phyloP scores from a whole-genome alignment of 2,113 vertebrate species.

The Rhinopithecus roxellana region DNA sequence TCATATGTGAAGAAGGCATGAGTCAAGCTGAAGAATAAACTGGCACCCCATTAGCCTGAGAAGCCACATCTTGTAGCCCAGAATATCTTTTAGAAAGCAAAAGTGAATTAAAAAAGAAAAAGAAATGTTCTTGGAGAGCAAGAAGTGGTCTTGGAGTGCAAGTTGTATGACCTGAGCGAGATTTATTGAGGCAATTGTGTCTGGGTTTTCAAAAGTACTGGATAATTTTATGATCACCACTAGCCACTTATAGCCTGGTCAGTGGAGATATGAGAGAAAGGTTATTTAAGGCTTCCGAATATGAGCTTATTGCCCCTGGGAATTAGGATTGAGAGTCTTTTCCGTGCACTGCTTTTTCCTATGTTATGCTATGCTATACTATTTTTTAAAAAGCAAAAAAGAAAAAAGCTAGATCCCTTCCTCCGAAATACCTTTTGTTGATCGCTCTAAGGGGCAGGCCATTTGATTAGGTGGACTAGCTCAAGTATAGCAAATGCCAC shows the following conservation, averaged over 20 bases:
- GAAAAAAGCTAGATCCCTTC: neutral
- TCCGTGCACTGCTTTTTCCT: neutral
- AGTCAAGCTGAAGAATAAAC: neutral
- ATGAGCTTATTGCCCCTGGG: neutral
- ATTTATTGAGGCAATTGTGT: slow-evolving; percentile 45
- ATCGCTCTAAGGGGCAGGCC: neutral
- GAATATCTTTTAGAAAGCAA: slow-evolving; percentile 61
- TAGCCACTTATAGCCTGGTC: neutral
- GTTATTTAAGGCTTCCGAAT: slow-evolving; percentile 48
- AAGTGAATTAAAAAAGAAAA: slow-evolving; percentile 27
- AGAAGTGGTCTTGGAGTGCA: slow-evolving; percentile 31
- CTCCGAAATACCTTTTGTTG: neutral
- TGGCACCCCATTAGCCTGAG: neutral
- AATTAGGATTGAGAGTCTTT: slow-evolving; percentile 5
- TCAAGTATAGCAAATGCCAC: neutral
- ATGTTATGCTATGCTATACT: neutral
- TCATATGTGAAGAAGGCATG: neutral
- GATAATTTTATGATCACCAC: slow-evolving; percentile 56
- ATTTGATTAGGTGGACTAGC: neutral
- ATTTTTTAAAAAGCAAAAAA: neutral
- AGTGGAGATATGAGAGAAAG: neutral
- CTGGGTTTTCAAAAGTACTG: slow-evolving; percentile 48
- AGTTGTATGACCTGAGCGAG: neutral
- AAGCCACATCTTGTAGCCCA: neutral
- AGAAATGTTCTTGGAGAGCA: slow-evolving; percentile 43